These are phyloP conservation scores for Uloborus diversus DNA, from an alignment of 1,140 invertebrate genomes.

Conservation along the genomic window DNA sequence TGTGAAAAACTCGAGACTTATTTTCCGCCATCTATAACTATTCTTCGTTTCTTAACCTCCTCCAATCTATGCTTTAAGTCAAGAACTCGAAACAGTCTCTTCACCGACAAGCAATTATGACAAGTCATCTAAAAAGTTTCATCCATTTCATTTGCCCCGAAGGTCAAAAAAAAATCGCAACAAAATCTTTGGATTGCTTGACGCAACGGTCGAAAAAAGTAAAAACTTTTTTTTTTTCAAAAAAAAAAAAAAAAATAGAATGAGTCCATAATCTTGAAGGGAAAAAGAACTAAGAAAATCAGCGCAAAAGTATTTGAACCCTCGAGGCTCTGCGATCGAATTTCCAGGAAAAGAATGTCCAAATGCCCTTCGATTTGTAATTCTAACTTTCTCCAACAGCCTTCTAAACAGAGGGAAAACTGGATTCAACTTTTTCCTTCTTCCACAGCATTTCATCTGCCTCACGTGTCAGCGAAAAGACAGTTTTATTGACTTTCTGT, in stretches of 20 bases:
- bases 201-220: constrained; percentile 4
- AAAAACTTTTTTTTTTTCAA: background rate
- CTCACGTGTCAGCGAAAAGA: constrained; percentile 12
- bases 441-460: background rate
- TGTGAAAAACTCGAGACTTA: no score
- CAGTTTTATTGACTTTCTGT: constrained; percentile 51
- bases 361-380: constrained; percentile 50
- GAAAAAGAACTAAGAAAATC: constrained; percentile 38
- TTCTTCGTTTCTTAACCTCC: no score
- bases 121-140: constrained; percentile 26
- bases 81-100: no score
- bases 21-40: no score
- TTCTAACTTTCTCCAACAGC: constrained; percentile 53
- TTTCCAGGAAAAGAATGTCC: constrained; percentile 36
- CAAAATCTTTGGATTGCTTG: constrained; percentile 34
- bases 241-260: background rate
- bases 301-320: constrained; percentile 29
- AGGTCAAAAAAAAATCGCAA: constrained; percentile 16
- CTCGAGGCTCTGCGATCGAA: constrained; percentile 15
- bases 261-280: constrained; percentile 4
- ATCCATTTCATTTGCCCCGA: background rate
- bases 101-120: constrained; percentile 41
- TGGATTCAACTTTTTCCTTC: constrained; percentile 15
- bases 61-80: no score
- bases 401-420: constrained; percentile 48